Base-by-base conservation (phyloP, 2,797 vertebrate species). In the Oophaga sylvatica region DNA sequence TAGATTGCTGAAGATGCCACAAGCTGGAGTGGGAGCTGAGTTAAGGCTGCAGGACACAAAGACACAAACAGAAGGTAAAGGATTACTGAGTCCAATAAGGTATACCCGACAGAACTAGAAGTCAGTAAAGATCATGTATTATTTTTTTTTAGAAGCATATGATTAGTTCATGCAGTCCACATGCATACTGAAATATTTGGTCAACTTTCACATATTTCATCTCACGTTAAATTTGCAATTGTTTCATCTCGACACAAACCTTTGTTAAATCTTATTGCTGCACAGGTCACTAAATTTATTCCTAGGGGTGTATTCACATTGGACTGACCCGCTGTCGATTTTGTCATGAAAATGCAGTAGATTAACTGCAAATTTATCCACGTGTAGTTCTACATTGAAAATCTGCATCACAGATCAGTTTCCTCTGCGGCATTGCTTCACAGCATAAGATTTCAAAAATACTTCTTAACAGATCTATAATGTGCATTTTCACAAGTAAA, bases 31-130 rank as follows among this genome's bases (percentile, higher is more conserved):
- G 63, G 94, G 94, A 86, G 95, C 92, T 6, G 96, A 85, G 90
- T 97, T 98, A 90, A 99, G 94, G 95, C 98, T 99, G 93, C 67
- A 91, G 91, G 85, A 78, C 79, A 90, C 16, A 86, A 87, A 88
- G 1, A 41, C 35, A 41, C 35, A 41, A 41, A 41, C 3, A 57
- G 71, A 60, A 77, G 8, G 57, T 48, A 48, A 29, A 63, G 3
- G 1, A 62, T 22, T 68, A 81, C 12, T n/a, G 2, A 67, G 4
- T 22, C 11, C 19, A 63, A 20, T 81, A 65, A 65, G 16, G 19
- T n/a, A 81, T 5, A 65, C 5, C 1, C 6, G 0, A 2, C 62
- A 65, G 10, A 67, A 41, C 41, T 19, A 19, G 19, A 76, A 76
- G n/a, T 26, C 13, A 48, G 20, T 26, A 20, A 75, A n/a, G 8